These are phyloP conservation scores for Leptodactylus fallax DNA, from an alignment of 2,797 vertebrate genomes.

Conservation along the genomic window DNA sequence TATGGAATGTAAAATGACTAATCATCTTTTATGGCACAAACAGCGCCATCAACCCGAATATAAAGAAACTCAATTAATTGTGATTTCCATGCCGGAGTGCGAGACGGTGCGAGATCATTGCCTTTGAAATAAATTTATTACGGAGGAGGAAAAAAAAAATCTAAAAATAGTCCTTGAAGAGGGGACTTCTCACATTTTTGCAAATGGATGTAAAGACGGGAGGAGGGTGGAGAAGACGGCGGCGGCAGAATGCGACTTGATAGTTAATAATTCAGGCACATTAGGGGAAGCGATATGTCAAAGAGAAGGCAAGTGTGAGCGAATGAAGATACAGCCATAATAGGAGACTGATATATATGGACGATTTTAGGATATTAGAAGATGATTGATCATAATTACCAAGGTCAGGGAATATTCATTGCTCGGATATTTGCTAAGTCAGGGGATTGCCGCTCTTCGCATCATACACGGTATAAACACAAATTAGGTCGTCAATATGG, in stretches of 20 bases:
- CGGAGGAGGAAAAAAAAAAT: conserved; percentile 16
- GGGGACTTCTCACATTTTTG: conserved; percentile 13
- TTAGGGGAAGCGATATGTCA: conserved; percentile 53
- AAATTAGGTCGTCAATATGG: not conserved
- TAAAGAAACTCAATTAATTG: conserved; percentile 59
- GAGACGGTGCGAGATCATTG: conserved; percentile 19
- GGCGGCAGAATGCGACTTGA: not conserved
- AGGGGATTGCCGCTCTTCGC: conserved; percentile 4
- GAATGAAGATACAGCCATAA: conserved; percentile 45
- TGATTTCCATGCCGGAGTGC: conserved; percentile 50
- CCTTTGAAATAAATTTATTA: conserved; percentile 52
- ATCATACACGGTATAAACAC: not conserved
- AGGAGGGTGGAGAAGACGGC: not conserved
- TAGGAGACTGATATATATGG: conserved; percentile 30
- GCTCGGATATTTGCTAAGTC: not conserved
- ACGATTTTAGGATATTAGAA: conserved; percentile 30
- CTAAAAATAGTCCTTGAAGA: conserved; percentile 49
- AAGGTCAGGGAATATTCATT: conserved; percentile 42
- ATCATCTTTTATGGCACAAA: conserved; percentile 64
- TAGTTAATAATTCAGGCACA: conserved; percentile 59
- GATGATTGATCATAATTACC: conserved; percentile 55
- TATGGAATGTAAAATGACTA: conserved; percentile 63
- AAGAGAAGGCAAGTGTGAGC: not conserved
- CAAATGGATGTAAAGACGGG: conserved; percentile 33
- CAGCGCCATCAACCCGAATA: conserved; percentile 57